Evolutionary conservation across 2,113 vertebrate genomes (phyloP).

Genomic region (Ailuropoda melanoleuca): DNA sequence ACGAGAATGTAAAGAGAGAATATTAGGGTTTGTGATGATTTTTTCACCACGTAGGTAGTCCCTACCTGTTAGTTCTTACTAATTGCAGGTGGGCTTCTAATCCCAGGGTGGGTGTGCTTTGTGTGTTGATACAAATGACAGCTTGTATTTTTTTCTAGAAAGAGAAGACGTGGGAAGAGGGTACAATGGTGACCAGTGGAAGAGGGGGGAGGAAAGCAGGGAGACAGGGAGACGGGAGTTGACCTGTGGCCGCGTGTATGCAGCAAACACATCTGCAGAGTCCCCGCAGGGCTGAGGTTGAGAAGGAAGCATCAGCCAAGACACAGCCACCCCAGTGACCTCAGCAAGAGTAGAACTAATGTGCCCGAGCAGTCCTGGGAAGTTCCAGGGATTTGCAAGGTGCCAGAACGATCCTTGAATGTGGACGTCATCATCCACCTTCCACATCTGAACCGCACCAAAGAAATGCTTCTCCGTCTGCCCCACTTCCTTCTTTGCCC

Average conservation of each 20-base stretch:
- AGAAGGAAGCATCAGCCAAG: fast-evolving
- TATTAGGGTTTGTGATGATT: not conserved
- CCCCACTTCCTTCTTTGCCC: not conserved
- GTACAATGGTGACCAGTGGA: fast-evolving
- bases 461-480: not conserved
- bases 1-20: not conserved
- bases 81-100: not conserved
- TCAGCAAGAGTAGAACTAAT: too few species aligned
- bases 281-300: not conserved
- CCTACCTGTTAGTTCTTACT: too few species aligned
- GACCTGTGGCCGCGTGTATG: fast-evolving
- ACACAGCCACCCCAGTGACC: not conserved
- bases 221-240: fast-evolving
- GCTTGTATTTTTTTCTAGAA: not conserved
- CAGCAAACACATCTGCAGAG: fast-evolving
- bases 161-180: not conserved
- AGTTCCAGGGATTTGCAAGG: not conserved
- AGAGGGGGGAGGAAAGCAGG: fast-evolving
- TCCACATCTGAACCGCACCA: not conserved
- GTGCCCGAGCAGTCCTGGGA: not conserved
- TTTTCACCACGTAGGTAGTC: too few species aligned
- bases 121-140: not conserved
- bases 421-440: fast-evolving
- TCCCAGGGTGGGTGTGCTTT: not conserved
- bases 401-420: fast-evolving